A percentile compares a stretch with the other conserved stretches of the same genome.
phyloP scores from a whole-genome alignment of 1,140 invertebrate genomes.

The Neelides sp. region DNA sequence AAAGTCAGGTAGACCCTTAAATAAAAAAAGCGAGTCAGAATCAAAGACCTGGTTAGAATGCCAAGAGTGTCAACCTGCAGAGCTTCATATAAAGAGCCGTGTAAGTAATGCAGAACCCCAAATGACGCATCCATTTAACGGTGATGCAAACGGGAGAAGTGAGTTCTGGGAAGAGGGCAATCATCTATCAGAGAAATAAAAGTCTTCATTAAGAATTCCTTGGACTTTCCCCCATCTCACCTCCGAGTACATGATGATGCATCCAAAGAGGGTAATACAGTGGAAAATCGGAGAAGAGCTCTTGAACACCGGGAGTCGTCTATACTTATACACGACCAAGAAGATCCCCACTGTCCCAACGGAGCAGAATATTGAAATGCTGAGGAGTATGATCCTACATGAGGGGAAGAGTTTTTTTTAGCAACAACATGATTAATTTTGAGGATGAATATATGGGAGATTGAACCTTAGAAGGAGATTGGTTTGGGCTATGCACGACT shows the following conservation, averaged over 20 bases:
- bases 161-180: conserved; percentile 71
- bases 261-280: conserved; percentile 70
- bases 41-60: not conserved
- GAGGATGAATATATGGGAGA: too few species aligned
- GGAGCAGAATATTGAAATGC: conserved; percentile 66
- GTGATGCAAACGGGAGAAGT: conserved; percentile 68
- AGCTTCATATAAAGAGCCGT: conserved; percentile 83
- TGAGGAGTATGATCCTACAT: conserved; percentile 59
- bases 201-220: not conserved
- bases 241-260: conserved; percentile 80
- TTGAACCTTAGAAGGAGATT: conserved; percentile 24
- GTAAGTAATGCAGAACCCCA: conserved; percentile 83
- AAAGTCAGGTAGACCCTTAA: conserved; percentile 80
- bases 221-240: conserved; percentile 39
- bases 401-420: not conserved
- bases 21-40: not conserved
- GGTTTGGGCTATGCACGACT: conserved; percentile 23
- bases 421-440: not conserved
- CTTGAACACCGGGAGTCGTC: conserved; percentile 72
- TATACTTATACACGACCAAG: conserved; percentile 62
- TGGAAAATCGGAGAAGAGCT: conserved; percentile 81
- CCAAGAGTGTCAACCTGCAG: conserved; percentile 57
- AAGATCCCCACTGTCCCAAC: conserved; percentile 58
- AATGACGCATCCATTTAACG: conserved; percentile 78
- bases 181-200: conserved; percentile 53